phyloP scores from a whole-genome alignment of 2,113 vertebrate genomes.

The Brienomyrus longianalis region DNA sequence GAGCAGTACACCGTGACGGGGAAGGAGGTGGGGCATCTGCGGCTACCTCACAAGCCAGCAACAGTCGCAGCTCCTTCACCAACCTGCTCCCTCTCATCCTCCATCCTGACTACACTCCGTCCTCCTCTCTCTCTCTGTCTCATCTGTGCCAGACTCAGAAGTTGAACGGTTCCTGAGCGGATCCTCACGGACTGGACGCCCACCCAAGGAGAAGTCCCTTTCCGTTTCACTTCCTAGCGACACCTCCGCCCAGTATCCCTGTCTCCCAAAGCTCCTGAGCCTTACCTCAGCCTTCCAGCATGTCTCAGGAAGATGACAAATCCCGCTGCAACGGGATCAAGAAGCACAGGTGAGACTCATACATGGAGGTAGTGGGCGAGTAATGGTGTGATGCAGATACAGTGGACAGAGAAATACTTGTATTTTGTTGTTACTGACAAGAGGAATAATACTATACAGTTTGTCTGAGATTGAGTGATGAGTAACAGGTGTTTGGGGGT shows the following conservation, averaged over 20 bases:
- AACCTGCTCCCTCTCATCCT: neutral
- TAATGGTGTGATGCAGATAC: neutral
- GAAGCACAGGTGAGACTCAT: constrained; percentile 78
- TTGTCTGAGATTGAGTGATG: neutral
- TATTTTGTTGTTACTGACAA: neutral
- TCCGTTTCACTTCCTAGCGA: neutral
- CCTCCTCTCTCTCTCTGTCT: constrained; percentile 39
- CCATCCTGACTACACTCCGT: neutral
- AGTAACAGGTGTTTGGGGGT: neutral
- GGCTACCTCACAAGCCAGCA: neutral
- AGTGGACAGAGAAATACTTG: neutral
- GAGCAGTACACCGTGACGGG: neutral
- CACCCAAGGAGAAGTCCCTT: constrained; percentile 60
- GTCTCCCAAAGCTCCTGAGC: too few relatives aligned
- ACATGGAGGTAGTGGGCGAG: neutral
- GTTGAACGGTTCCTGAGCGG: constrained; percentile 77
- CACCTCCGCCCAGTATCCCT: neutral
- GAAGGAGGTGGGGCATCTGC: neutral
- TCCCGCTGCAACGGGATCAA: constrained; percentile 79
- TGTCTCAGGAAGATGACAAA: constrained; percentile 74
- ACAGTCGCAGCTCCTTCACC: neutral
- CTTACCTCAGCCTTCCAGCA: constrained; percentile 43
- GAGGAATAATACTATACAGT: neutral
- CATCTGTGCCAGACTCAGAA: constrained; percentile 71
- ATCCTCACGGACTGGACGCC: constrained; percentile 63